phyloP scores from a whole-genome alignment of 2,797 vertebrate genomes.

The Dallia pectoralis region DNA sequence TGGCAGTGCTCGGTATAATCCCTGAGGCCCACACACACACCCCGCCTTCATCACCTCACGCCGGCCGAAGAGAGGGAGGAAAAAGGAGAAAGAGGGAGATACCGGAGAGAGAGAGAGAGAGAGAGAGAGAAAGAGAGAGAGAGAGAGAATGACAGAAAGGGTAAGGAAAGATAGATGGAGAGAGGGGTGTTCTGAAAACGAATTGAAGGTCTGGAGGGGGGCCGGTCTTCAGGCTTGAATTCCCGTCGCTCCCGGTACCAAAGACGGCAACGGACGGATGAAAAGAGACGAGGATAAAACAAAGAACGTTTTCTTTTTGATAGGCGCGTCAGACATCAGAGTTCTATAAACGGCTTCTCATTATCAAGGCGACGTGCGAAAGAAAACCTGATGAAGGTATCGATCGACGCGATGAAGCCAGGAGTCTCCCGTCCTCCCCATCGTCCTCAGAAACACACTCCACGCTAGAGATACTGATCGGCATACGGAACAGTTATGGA shows the following conservation, averaged over 20 bases:
- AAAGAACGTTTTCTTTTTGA: constrained; percentile 45
- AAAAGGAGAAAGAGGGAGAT: constrained; percentile 43
- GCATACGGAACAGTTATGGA: too few relatives aligned
- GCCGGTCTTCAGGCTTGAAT: constrained; percentile 47
- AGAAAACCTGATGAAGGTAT: constrained; percentile 23
- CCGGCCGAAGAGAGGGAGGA: constrained; percentile 37
- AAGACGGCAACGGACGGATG: constrained; percentile 38
- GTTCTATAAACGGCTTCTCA: constrained; percentile 41
- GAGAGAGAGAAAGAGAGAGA: not conserved
- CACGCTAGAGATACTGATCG: too few relatives aligned
- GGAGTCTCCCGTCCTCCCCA: not conserved
- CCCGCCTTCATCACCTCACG: constrained; percentile 71
- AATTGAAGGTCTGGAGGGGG: constrained; percentile 62
- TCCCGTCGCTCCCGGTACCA: constrained; percentile 52
- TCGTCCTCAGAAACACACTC: not conserved
- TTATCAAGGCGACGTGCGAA: constrained; percentile 34
- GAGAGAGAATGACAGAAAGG: not conserved
- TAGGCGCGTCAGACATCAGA: constrained; percentile 33
- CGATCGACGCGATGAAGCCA: constrained; percentile 11
- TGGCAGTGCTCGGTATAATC: constrained; percentile 76
- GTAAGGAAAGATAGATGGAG: constrained; percentile 12
- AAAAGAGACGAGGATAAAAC: constrained; percentile 49
- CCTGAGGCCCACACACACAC: constrained; percentile 71
- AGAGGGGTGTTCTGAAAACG: constrained; percentile 52
- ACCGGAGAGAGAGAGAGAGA: not conserved